phyloP scores from a whole-genome alignment of 1,140 invertebrate genomes.

The Spodoptera frugiperda region DNA sequence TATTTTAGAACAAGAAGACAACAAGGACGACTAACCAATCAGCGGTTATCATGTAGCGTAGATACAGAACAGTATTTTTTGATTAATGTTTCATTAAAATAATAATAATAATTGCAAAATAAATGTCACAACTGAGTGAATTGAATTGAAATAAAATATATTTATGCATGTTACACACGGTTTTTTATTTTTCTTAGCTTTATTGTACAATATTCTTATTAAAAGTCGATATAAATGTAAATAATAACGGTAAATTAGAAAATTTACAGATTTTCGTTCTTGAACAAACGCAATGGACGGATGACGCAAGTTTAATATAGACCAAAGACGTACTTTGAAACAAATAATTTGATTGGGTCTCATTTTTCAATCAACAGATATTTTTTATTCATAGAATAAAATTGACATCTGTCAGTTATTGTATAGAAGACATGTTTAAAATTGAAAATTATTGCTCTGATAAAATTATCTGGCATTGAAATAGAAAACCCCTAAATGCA shows the following conservation, averaged over 20 bases:
- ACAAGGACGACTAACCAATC: conserved; percentile 66
- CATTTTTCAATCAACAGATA: no score
- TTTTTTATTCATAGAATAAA: no score
- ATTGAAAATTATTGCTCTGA: no score
- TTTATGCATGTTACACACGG: conserved; percentile 65
- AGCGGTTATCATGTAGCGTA: conserved; percentile 60
- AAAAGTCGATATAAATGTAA: neutral
- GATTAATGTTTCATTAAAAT: conserved; percentile 46
- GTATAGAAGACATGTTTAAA: no score
- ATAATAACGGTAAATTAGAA: no score
- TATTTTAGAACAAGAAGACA: conserved; percentile 88
- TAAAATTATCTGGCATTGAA: no score
- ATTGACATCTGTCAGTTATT: no score
- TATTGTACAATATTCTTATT: neutral
- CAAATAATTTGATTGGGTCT: neutral
- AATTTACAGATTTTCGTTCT: no score
- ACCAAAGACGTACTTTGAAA: no score
- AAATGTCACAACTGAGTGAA: conserved; percentile 65
- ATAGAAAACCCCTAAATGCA: no score
- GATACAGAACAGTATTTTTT: conserved; percentile 68
- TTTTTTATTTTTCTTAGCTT: conserved; percentile 46
- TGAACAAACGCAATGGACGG: no score
- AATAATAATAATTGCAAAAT: conserved; percentile 28
- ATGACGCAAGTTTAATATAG: no score
- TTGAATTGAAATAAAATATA: conserved; percentile 67